Evolutionary conservation across 2,113 vertebrate species (phyloP), one percentile per base, ranked within the genome.

Genomic region (Perccottus glenii): DNA sequence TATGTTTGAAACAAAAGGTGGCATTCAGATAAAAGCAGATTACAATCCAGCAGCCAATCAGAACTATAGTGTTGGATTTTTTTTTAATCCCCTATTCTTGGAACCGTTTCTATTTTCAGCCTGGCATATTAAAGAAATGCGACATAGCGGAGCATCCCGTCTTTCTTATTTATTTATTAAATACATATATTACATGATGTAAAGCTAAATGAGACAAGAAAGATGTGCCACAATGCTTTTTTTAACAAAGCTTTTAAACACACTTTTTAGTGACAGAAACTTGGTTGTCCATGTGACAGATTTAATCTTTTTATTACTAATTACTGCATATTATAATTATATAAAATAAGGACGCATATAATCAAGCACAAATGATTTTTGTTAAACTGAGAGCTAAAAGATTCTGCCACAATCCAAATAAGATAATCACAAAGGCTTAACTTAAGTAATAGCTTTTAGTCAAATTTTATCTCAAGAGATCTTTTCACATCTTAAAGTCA

Each of bases 41-140:
- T 82, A 77, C 35, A 69, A 66, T 15, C 53, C 46, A 47, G 45
- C 51, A 67, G 67, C 67, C 78, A 67, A 70, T 75, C 59, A 64
- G 52, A 69, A 53, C 11, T 38, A 55, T 57, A 60, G 52, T 16
- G 35, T 50, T 14, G 6, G 11, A n/a, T 69, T 66, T 52, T 63
- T 27, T 63, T 64, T 14, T 58, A 33, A 64, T 55, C 16, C 36
- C 50, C 2, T 47, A 27, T 64, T 64, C 58, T 42, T 61, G 7
- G 44, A 59, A 61, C 58, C 0, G 32, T 15, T 51, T 61, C 52
- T 35, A 62, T 45, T 75, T 59, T 53, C 16, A 76, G 56, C 15
- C 15, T 12, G 11, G 4, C 48, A 69, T 10, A 74, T 14, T 7
- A 60, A 58, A 58, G 56, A 11, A 46, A 58, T 19, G 15, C 8